Evolutionary conservation across 2,888 invertebrate genomes (phyloP), one percentile per base, ranked within the genome.

Genomic region (Polietes domitor): DNA sequence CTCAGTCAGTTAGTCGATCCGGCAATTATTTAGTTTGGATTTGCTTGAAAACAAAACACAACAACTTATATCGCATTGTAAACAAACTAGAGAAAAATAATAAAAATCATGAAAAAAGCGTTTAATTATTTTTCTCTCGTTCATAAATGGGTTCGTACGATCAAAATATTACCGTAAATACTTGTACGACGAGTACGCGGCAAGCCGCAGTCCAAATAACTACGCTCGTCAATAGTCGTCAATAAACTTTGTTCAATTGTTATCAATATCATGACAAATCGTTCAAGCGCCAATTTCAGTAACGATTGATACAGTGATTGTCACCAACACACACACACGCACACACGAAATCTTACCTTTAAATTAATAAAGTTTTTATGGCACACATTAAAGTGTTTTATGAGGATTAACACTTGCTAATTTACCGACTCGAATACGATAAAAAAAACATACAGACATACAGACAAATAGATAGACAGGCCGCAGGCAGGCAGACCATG

Each of bases 161-260:
- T 55, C 19, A 55, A 7, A 55, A 55, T 21, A 55, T 55, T 55
- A 55, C 10, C 55, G 55, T 55, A 55, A 55, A 55, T 15, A 26
- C 26, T 58, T 26, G 58, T 26, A 26, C 26, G 26, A 12, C 15
- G 50, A 50, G 17, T n/a, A n/a, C n/a, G n/a, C n/a, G n/a, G n/a
- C n/a, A n/a, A 55, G 21, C 21, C 32, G 21, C 21, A 21, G 55
- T 21, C 21, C 55, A 55, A 55, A 55, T 10, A 32, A 32, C 32
- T 32, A 4, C 32, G 32, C 32, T 6, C 32, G 24, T 47, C 21
- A 55, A 55, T n/a, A 26, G 26, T 58, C 58, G 58, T 58, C 58
- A 58, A 58, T 58, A 58, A 58, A 58, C 58, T 58, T 58, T 58
- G n/a, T 58, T 58, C 26, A 58, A 58, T 58, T 58, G 58, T 58